Evolutionary conservation across 2,113 vertebrate species (phyloP).

Genomic region (Oceanodroma tethys): DNA sequence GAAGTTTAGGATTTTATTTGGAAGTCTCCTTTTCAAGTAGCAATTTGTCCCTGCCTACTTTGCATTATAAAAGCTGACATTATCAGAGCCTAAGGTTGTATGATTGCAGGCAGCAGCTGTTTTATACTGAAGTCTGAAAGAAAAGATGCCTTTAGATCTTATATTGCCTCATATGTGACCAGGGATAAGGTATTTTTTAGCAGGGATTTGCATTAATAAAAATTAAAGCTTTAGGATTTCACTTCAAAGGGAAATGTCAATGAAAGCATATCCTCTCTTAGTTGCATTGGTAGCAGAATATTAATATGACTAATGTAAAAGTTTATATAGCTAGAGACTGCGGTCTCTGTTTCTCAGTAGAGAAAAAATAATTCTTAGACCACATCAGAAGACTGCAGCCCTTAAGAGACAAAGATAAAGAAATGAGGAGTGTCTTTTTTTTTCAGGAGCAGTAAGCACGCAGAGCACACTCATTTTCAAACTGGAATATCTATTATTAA

Average conservation of each 20-base stretch:
- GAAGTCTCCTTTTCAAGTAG: neutral
- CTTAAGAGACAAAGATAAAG: neutral
- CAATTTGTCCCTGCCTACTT: neutral
- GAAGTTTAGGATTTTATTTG: neutral
- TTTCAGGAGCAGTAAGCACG: neutral
- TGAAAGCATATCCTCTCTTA: constrained; percentile 28
- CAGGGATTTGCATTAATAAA: constrained; percentile 53
- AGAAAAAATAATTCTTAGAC: constrained; percentile 2
- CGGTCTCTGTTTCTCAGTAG: neutral
- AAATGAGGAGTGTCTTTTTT: neutral
- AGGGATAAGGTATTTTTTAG: constrained; percentile 44
- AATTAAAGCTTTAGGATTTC: constrained; percentile 57
- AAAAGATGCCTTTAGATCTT: constrained; percentile 11
- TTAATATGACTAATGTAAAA: constrained; percentile 16
- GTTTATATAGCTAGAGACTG: neutral
- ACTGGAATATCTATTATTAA: constrained; percentile 11
- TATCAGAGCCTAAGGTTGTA: neutral
- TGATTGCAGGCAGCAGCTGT: neutral
- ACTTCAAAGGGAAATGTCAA: constrained; percentile 51
- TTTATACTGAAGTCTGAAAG: constrained; percentile 26
- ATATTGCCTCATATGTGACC: neutral
- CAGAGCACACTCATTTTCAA: neutral
- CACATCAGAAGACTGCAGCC: neutral
- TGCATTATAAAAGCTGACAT: neutral
- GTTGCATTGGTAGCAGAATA: constrained; percentile 27